A percentile compares a stretch with the other conserved stretches of the same genome.
These are phyloP conservation scores for Paraplagusia blochii DNA, from an alignment of 2,113 vertebrate species.

Conservation along the genomic window DNA sequence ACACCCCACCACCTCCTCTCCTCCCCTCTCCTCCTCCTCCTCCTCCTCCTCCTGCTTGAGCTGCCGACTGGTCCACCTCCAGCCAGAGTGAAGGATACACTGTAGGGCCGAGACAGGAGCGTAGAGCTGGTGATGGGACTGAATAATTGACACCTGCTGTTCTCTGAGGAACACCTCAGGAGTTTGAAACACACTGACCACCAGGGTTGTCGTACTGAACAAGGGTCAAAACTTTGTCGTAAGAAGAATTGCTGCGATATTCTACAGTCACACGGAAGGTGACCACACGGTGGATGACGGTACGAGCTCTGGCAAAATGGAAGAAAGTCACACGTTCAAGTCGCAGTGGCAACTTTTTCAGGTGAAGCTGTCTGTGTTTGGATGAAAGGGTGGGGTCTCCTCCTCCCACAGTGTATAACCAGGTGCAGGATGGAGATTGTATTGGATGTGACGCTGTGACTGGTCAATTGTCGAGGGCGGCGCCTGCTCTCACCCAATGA, in stretches of 20 bases:
- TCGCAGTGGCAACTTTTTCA: no score
- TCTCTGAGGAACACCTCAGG: conserved; percentile 52
- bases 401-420: no score
- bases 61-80: conserved; percentile 33
- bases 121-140: conserved; percentile 62
- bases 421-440: no score
- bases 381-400: no score
- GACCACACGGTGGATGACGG: background rate
- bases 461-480: no score
- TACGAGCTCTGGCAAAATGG: no score
- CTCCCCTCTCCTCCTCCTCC: no score
- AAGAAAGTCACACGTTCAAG: no score
- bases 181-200: conserved; percentile 53
- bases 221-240: conserved; percentile 23
- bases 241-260: background rate
- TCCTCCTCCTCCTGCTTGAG: no score
- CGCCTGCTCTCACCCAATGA: no score
- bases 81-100: conserved; percentile 29
- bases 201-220: conserved; percentile 23
- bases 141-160: conserved; percentile 68
- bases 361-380: no score
- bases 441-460: no score
- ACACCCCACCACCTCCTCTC: conserved; percentile 23
- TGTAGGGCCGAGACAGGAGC: conserved; percentile 46
- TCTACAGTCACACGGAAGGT: background rate